phyloP scores from a whole-genome alignment of 2,113 vertebrate species.

The Excalfactoria chinensis region DNA sequence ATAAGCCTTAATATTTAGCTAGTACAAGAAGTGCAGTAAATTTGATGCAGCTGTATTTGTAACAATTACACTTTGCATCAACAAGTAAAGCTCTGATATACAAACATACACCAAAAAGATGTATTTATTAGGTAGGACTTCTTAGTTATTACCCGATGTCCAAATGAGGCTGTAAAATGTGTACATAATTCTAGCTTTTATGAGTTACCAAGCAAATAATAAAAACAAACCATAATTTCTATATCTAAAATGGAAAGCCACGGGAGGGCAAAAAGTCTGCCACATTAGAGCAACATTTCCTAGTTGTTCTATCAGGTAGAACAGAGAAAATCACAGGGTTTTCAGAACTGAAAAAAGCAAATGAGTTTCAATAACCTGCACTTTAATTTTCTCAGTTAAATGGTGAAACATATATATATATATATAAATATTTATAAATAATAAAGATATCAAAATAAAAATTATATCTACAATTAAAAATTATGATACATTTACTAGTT shows the following conservation, averaged over 20 bases:
- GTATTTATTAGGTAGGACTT: not conserved
- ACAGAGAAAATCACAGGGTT: not conserved
- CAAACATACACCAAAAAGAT: not conserved
- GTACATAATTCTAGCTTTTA: constrained; percentile 35
- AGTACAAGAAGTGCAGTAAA: constrained; percentile 8
- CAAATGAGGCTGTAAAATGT: constrained; percentile 6
- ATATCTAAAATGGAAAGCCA: not conserved
- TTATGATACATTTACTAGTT: not conserved
- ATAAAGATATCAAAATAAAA: not conserved
- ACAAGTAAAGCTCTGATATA: constrained; percentile 46
- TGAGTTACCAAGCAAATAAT: not conserved
- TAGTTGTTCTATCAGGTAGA: not conserved
- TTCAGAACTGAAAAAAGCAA: not conserved
- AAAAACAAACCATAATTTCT: not conserved
- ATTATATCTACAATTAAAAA: not conserved
- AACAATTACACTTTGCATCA: not conserved
- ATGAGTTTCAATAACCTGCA: not conserved
- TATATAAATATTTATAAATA: too few relatives aligned
- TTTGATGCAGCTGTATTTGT: not conserved
- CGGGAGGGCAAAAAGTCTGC: constrained; percentile 11
- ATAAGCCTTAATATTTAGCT: constrained; percentile 18
- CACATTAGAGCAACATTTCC: not conserved
- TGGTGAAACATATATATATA: not conserved
- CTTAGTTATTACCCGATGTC: not conserved
- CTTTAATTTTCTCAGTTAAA: not conserved